Evolutionary conservation across 2,888 invertebrate species (phyloP).

Genomic region (Dynastes tityus): DNA sequence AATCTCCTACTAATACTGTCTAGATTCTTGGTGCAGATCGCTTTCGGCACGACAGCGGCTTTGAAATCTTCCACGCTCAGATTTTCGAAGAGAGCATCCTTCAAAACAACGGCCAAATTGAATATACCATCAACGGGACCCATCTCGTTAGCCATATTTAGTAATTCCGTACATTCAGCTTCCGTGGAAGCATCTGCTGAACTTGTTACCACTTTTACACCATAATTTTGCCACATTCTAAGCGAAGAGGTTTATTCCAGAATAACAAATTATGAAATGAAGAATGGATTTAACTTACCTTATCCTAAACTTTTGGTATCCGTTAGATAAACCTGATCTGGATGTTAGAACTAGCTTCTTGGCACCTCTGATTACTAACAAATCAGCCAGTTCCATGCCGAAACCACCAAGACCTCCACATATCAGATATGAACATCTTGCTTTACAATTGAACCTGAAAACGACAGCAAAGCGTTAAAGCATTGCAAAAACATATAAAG

Average conservation of each 20-base stretch:
- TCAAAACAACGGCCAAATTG: slow-evolving; percentile 88
- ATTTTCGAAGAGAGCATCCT: slow-evolving; percentile 85
- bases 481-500: not conserved
- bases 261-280: not conserved
- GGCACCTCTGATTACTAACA: slow-evolving; percentile 81
- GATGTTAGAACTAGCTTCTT: slow-evolving; percentile 86
- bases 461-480: no score
- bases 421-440: slow-evolving; percentile 68
- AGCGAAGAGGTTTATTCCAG: no score
- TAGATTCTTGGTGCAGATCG: slow-evolving; percentile 83
- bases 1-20: slow-evolving; percentile 78
- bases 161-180: slow-evolving; percentile 79
- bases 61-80: slow-evolving; percentile 81
- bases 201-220: slow-evolving; percentile 79
- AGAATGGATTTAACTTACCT: slow-evolving; percentile 69
- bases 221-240: slow-evolving; percentile 79
- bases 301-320: slow-evolving; percentile 86
- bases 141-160: slow-evolving; percentile 76
- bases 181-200: slow-evolving; percentile 81
- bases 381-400: slow-evolving; percentile 43
- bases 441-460: slow-evolving; percentile 54
- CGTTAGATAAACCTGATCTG: slow-evolving; percentile 83
- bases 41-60: slow-evolving; percentile 84
- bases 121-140: slow-evolving; percentile 90
- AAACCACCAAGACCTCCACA: slow-evolving; percentile 70